A percentile compares a stretch with the other conserved stretches of the same genome.
Conservation (phyloP, 2,888 invertebrate species). For the Lycocerus yunnanus region DNA sequence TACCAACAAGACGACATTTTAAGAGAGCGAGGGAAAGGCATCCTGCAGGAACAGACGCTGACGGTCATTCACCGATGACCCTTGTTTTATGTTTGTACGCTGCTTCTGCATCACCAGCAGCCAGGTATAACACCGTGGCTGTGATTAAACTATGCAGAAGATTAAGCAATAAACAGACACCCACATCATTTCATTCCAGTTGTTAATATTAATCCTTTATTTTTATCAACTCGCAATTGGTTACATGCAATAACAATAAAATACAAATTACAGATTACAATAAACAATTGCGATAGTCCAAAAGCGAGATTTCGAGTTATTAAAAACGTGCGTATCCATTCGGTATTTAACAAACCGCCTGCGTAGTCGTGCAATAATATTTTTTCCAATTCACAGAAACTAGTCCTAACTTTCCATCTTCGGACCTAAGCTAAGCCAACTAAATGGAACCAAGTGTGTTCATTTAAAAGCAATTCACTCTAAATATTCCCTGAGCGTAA, state of each 20-base stretch:
- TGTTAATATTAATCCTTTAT: background rate
- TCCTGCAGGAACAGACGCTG: slow-evolving; percentile 22
- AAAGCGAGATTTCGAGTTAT: background rate
- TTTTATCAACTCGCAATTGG: background rate
- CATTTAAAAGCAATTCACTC: too few species aligned
- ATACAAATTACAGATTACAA: background rate
- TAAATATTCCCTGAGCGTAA: too few species aligned
- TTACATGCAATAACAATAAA: background rate
- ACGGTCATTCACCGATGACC: slow-evolving; percentile 26
- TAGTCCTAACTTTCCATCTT: too few species aligned
- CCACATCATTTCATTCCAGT: background rate
- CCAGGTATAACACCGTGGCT: slow-evolving; percentile 15
- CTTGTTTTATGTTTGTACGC: slow-evolving; percentile 5
- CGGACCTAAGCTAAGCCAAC: too few species aligned
- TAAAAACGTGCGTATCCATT: background rate
- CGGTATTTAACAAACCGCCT: background rate
- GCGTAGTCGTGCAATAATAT: background rate
- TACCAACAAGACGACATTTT: slow-evolving; percentile 14
- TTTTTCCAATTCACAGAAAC: too few species aligned
- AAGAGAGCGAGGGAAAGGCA: slow-evolving; percentile 14
- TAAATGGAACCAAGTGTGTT: too few species aligned
- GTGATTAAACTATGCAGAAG: slow-evolving; percentile 16
- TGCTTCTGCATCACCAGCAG: slow-evolving; percentile 11
- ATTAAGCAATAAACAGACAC: slow-evolving; percentile 10
- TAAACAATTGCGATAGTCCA: background rate